Percentiles rank a stretch among this genome's conserved stretches.
These are phyloP conservation scores for Sinocyclocheilus anophthalmus DNA, from an alignment of 2,113 vertebrate genomes.

Conservation along the genomic window DNA sequence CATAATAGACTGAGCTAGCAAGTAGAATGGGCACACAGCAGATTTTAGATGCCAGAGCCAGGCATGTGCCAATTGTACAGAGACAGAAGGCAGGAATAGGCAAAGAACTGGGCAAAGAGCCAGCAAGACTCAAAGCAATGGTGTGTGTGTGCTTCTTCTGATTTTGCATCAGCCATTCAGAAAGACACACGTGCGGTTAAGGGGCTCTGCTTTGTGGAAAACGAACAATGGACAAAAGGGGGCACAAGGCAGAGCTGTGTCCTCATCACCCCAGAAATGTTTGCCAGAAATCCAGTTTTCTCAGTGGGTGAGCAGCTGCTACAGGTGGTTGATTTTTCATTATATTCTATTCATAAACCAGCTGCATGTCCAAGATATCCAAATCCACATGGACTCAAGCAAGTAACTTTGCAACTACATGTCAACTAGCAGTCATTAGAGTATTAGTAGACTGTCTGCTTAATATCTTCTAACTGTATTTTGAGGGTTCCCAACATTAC, in stretches of 20 bases:
- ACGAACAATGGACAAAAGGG: conserved; percentile 65
- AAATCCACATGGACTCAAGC: too few relatives aligned
- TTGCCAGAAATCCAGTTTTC: conserved; percentile 56
- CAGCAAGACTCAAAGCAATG: conserved; percentile 58
- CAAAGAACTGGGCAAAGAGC: conserved; percentile 61
- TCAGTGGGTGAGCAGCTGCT: conserved; percentile 60
- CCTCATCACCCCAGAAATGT: conserved; percentile 47
- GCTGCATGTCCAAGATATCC: conserved; percentile 34
- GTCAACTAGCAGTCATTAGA: too few relatives aligned
- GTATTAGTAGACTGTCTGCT: too few relatives aligned
- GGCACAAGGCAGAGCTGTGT: conserved; percentile 66
- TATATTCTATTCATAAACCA: conserved; percentile 43
- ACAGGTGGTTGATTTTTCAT: conserved; percentile 38
- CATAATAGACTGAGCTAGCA: neutral
- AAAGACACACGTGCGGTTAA: conserved; percentile 69
- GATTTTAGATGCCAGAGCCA: conserved; percentile 56
- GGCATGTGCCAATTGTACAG: conserved; percentile 62
- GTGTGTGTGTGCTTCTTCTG: conserved; percentile 17
- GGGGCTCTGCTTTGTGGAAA: conserved; percentile 60
- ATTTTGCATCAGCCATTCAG: neutral
- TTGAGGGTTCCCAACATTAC: too few relatives aligned
- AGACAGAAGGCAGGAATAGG: conserved; percentile 64
- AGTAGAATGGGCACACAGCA: conserved; percentile 27
- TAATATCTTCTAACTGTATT: too few relatives aligned
- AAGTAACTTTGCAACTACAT: too few relatives aligned